Percentiles rank a stretch among this genome's conserved stretches.
Evolutionary conservation across 2,113 vertebrate species (phyloP).

Genomic region (Proteles cristata): DNA sequence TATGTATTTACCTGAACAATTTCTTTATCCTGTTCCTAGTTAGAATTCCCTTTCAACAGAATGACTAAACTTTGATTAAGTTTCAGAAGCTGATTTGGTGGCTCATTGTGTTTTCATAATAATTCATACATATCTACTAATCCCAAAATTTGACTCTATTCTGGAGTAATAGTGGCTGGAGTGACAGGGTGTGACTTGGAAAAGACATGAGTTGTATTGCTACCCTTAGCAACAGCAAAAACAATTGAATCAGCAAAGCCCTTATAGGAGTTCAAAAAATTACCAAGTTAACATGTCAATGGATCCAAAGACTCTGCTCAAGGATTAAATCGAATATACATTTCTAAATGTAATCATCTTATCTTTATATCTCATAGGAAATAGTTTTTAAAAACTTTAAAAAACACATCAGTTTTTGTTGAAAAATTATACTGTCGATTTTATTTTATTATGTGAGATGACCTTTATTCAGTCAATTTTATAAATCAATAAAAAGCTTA

Average conservation of each 20-base stretch:
- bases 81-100: not conserved
- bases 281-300: not conserved
- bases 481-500: not conserved
- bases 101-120: not conserved
- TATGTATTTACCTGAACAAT: not conserved
- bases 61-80: not conserved
- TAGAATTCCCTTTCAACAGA: not conserved
- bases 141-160: not conserved
- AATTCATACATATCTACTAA: not conserved
- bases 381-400: not conserved
- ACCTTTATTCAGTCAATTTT: not conserved
- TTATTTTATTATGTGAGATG: not conserved
- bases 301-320: not conserved
- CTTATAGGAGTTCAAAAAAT: not conserved
- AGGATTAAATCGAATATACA: not conserved
- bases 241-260: not conserved
- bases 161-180: not conserved
- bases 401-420: conserved; percentile 3
- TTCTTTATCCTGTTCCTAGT: not conserved
- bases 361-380: not conserved
- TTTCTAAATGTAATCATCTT: not conserved
- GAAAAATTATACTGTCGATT: conserved; percentile 1
- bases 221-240: not conserved
- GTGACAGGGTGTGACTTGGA: not conserved
- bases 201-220: not conserved